Conservation (phyloP, 2,113 vertebrate genomes). For the Siniperca chuatsi region DNA sequence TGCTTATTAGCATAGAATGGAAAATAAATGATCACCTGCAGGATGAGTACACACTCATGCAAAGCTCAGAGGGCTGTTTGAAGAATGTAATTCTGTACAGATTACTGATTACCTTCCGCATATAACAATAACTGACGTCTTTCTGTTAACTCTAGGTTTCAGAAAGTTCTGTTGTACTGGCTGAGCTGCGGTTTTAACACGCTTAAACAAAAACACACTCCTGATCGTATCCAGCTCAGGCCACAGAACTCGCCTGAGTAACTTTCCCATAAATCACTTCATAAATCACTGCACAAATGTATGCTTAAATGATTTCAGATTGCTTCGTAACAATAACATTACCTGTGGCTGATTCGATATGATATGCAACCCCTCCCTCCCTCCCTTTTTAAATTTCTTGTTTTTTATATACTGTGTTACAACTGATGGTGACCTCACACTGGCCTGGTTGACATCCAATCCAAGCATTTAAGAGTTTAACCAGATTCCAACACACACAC, state of each 20-base stretch:
- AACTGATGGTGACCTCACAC: slow-evolving; percentile 69
- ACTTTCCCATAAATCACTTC: slow-evolving; percentile 67
- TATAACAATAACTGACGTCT: not conserved
- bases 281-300: slow-evolving; percentile 66
- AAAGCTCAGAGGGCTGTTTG: slow-evolving; percentile 35
- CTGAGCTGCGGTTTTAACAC: slow-evolving; percentile 39
- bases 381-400: slow-evolving; percentile 9
- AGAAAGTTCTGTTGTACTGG: slow-evolving; percentile 19
- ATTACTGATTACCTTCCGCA: slow-evolving; percentile 46
- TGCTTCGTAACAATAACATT: slow-evolving; percentile 55
- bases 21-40: slow-evolving; percentile 72
- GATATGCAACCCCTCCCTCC: slow-evolving; percentile 4
- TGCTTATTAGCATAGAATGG: slow-evolving; percentile 69
- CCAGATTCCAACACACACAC: slow-evolving; percentile 45
- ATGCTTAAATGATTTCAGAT: slow-evolving; percentile 65
- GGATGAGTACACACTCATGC: slow-evolving; percentile 42
- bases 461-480: slow-evolving; percentile 65
- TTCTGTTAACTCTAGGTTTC: slow-evolving; percentile 33
- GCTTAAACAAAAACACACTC: slow-evolving; percentile 68
- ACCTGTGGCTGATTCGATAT: slow-evolving; percentile 66
- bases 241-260: slow-evolving; percentile 61
- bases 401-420: slow-evolving; percentile 17
- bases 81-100: slow-evolving; percentile 39
- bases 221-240: slow-evolving; percentile 45
- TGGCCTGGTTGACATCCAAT: slow-evolving; percentile 67